Percentiles rank a stretch among this genome's conserved stretches.
Evolutionary conservation across 2,113 vertebrate genomes (phyloP).

Genomic region (Hypocryptadius cinnamomeus): DNA sequence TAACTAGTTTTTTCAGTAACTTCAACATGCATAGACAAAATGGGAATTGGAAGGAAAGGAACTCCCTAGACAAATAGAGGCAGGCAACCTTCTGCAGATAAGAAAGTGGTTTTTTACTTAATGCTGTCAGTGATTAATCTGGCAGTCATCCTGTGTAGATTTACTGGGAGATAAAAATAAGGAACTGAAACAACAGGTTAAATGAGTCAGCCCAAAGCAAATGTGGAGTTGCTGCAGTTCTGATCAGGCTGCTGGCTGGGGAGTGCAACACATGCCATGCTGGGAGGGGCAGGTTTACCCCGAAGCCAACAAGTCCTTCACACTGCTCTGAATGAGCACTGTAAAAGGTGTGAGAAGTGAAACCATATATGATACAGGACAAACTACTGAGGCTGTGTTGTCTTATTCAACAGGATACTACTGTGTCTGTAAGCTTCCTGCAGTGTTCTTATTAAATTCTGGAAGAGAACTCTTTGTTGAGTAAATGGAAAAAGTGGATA

Average conservation of each 20-base stretch:
- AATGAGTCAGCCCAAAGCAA: not conserved
- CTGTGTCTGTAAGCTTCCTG: constrained; percentile 18
- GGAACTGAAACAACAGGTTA: not conserved
- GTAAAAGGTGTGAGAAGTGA: not conserved
- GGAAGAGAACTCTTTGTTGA: not conserved
- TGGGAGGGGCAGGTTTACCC: not conserved
- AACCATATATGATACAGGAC: not conserved
- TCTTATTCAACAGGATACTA: not conserved
- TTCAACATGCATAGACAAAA: not conserved
- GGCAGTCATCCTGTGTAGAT: not conserved
- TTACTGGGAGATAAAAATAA: not conserved
- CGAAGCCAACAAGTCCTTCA: not conserved
- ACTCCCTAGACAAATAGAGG: not conserved
- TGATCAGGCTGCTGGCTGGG: not conserved
- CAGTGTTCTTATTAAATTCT: not conserved
- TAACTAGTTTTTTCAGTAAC: not conserved
- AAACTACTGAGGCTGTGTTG: not conserved
- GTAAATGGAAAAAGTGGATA: not conserved
- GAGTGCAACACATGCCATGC: not conserved
- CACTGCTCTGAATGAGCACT: not conserved
- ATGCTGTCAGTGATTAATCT: not conserved
- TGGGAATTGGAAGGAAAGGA: not conserved
- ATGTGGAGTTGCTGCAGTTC: not conserved
- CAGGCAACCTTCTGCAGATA: not conserved
- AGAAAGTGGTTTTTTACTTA: not conserved